Evolutionary conservation across 2,113 vertebrate species (phyloP).

Genomic region (Hemicordylus capensis): DNA sequence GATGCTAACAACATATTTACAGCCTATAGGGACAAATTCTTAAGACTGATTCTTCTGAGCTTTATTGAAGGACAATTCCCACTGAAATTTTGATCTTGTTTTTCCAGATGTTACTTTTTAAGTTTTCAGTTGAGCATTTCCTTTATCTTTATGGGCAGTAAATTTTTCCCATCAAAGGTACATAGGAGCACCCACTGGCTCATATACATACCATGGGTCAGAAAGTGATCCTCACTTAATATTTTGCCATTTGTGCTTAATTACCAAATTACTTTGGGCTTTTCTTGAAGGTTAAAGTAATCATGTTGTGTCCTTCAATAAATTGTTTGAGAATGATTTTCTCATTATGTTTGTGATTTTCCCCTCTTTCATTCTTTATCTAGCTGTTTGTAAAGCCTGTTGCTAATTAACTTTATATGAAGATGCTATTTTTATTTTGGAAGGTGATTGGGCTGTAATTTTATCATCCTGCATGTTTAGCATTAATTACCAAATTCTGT

Average conservation of each 20-base stretch:
- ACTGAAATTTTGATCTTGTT: neutral
- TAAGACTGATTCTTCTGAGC: neutral
- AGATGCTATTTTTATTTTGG: conserved; percentile 7
- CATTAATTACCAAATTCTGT: neutral
- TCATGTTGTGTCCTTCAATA: conserved; percentile 8
- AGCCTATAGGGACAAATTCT: neutral
- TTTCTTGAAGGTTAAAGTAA: conserved; percentile 37
- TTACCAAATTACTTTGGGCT: neutral
- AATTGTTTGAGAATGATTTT: conserved; percentile 9
- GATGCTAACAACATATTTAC: no score
- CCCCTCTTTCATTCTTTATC: neutral
- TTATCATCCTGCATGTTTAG: neutral
- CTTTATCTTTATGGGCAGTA: neutral
- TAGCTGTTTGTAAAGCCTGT: conserved; percentile 16
- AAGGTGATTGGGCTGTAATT: conserved; percentile 9
- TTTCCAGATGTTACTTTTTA: neutral
- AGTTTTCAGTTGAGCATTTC: neutral
- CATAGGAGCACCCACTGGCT: fast-evolving
- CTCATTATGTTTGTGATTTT: neutral
- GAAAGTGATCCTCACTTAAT: neutral
- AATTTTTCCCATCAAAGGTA: neutral
- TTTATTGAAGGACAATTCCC: neutral
- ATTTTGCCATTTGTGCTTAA: neutral
- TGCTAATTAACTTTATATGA: conserved; percentile 10
- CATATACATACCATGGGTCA: neutral